Conservation (phyloP, 1,140 invertebrate species). For the Globodera rostochiensis region DNA sequence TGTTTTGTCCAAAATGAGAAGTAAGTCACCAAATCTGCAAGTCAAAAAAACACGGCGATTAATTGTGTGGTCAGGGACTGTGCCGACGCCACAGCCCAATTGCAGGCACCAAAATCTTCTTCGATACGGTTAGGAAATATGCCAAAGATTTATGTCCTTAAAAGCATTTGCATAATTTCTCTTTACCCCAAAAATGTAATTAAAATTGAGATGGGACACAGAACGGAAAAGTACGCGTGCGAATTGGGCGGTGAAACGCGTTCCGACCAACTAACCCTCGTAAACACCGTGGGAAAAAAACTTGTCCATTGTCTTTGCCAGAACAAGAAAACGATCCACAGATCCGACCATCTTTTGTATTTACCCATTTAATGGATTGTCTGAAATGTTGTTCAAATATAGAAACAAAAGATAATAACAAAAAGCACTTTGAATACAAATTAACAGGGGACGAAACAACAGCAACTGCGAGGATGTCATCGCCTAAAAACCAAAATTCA, state of each 20-base stretch:
- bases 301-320: constrained; percentile 57
- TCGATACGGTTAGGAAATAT: not conserved
- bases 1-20: constrained; percentile 62
- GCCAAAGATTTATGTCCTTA: not conserved
- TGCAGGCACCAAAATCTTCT: not conserved
- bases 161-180: no score
- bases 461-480: constrained; percentile 54
- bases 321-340: constrained; percentile 35
- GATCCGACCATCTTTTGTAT: constrained; percentile 47
- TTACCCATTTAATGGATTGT: constrained; percentile 53
- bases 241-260: no score
- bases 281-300: constrained; percentile 60
- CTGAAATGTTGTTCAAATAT: constrained; percentile 42
- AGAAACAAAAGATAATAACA: constrained; percentile 23
- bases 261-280: constrained; percentile 29
- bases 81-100: no score
- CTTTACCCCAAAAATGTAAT: no score
- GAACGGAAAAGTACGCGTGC: no score
- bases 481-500: not conserved
- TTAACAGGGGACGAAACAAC: constrained; percentile 54
- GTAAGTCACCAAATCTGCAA: constrained; percentile 44
- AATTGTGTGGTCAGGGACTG: no score
- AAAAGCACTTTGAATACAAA: constrained; percentile 60
- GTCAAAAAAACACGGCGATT: no score
- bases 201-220: no score